Conservation (phyloP, 2,888 invertebrate species). For the Andrena bicolor region DNA sequence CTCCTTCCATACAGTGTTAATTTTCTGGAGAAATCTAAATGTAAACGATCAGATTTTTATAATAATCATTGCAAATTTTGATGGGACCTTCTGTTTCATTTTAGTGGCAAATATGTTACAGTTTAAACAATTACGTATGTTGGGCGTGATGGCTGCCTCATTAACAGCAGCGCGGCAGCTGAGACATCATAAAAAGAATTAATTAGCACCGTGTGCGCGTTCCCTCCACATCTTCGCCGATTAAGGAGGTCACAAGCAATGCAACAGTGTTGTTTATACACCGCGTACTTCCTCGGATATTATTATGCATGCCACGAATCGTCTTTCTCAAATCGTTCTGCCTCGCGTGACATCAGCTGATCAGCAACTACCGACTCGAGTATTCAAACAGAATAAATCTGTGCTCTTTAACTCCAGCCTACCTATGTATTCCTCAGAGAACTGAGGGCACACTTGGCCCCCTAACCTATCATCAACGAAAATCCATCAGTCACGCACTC, state of each 20-base stretch:
- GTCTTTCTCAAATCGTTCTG: constrained; percentile 16
- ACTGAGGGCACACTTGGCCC: too few species aligned
- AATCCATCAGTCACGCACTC: too few species aligned
- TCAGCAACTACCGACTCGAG: constrained; percentile 1
- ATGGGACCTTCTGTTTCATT: not conserved
- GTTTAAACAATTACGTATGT: not conserved
- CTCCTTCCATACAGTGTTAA: too few species aligned
- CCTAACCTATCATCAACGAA: too few species aligned
- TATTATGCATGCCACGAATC: constrained; percentile 6
- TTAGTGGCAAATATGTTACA: not conserved
- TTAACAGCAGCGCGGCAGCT: not conserved
- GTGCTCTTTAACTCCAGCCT: too few species aligned
- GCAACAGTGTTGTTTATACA: constrained; percentile 22
- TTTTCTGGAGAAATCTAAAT: too few species aligned
- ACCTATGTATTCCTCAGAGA: too few species aligned
- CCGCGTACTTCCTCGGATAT: constrained; percentile 2
- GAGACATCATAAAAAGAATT: constrained; percentile 39
- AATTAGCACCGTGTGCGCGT: constrained; percentile 43
- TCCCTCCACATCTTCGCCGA: constrained; percentile 18
- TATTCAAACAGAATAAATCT: not conserved
- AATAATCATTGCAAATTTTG: too few species aligned
- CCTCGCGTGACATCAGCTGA: constrained; percentile 10
- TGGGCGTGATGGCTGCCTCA: not conserved
- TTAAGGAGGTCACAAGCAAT: constrained; percentile 45
- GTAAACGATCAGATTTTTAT: too few species aligned